Base-by-base conservation (phyloP, 2,797 vertebrate genomes). In the Betta splendens region DNA sequence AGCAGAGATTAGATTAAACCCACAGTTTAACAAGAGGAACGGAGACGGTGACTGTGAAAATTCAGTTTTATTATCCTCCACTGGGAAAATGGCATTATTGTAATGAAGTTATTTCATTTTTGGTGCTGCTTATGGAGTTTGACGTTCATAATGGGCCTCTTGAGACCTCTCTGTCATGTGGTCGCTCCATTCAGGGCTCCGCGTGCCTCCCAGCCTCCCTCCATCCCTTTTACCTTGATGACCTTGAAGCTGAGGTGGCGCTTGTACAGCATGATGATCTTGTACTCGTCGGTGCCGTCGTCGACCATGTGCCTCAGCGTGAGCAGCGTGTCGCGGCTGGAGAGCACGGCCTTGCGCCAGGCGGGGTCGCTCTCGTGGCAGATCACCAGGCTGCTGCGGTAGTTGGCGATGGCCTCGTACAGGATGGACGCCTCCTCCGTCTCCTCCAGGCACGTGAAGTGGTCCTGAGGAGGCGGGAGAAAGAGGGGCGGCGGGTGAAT, bases 231-330 rank as follows among this genome's bases (percentile, higher is more conserved):
- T 64, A 96, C 98, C 96, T 99, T 99, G 85, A 99, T 98, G 83
- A 99, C 96, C 87, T 96, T 98, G 88, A 99, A 99, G 91, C 91
- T 97, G 87, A 99, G 89, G 85, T 96, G 95, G 64, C 95, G 92
- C 81, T 94, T 95, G 87, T 98, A 96, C 25, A 99, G 93, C 98
- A 98, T 99, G 87, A 99, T 96, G 87, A 99, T 94, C 92, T 98
- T 99, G 70, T 99, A 99, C 82, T 98, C 96, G 0, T 98, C 95
- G 0, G 93, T 91, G 36, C 95, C 98, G 72, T 99, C 98, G 5
- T 98, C 96, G 15, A 98, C 93, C 85, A 97, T 95, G 0, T 96
- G 97, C 26, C 98, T 89, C 54, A 99, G 85, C 0, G 97, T 98
- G 40, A 99, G 94, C 75, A 99, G 92, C 21, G 95, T 95, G 80